Evolutionary conservation across 1,140 invertebrate species (phyloP), one percentile per base, ranked within the genome.

Genomic region (Belonocnema kinseyi): DNA sequence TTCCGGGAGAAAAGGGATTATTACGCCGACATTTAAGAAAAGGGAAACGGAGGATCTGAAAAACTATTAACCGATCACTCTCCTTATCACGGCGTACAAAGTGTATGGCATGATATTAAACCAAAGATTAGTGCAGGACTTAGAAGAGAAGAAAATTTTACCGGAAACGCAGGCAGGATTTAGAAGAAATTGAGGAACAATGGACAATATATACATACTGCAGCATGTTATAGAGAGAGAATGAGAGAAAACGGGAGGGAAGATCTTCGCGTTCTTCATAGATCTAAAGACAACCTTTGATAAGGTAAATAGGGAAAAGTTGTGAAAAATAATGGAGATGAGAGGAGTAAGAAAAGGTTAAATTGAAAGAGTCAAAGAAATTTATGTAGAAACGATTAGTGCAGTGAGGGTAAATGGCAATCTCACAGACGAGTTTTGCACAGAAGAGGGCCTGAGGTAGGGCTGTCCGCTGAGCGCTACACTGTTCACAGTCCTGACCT

Each of bases 191-290:
- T 54, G 72, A 40, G 21, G 46, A 3, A 77, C 75, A 26, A 75
- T 80, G 14, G 76, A 80, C 71, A 77, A 77, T 17, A 14, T 80
- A 46, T 74, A 26, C 13, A 54, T 77, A 17, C n/a, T 77, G 56
- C 72, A 80, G 6, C 40, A 77, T 72, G 14, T 75, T 14, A 14
- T 76, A 19, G 12, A 77, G 14, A 77, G 21, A n/a, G 50, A 21
- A 8, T 16, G 75, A 26, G 21, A 21, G 33, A 21, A 7, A 46
- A 46, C 2, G 40, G 40, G 40, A 46, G 40, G 40, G 5, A 46
- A 10, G 5, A 10, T 46, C 6, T 46, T 10, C 40, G 40, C 40
- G 2, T 46, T 46, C 40, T 46, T 46, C 40, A 46, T 46, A 46
- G 8, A 46, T 46, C 6, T 10, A 46, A 46, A 46, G 2, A 5